Base-by-base conservation (phyloP, 2,888 invertebrate species). In the Dendrolimus pini region DNA sequence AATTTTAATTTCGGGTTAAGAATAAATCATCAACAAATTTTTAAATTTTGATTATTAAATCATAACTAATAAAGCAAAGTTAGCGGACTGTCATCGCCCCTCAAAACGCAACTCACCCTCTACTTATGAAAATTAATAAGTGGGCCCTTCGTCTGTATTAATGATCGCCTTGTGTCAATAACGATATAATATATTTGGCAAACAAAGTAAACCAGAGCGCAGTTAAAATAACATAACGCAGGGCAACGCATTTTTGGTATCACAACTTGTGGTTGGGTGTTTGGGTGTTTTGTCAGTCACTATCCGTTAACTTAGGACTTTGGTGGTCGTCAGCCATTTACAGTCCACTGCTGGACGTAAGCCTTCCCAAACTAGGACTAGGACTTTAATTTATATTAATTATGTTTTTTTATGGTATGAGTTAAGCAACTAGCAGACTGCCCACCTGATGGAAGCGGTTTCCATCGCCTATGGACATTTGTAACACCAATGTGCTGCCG, bases 71-170 rank as follows among this genome's bases (percentile, higher is more conserved):
- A 85, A 85, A 88, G 82, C 83, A 83, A 80, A 79, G 78, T 69
- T 65, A 62, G 68, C 71, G 67, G 64, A 70, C 76, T 80, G 83
- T 83, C 80, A 77, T 77, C 80, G 69, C 78, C 83, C 83, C 85
- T 79, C 77, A 72, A 75, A 70, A 72, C 78, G 68, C 62, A 65
- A 71, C 67, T 78, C 79, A 83, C 85, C 83, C 88, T 89, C 89
- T 79, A 84, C 83, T 89, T 89, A 89, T 89, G 88, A 89, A 90
- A 89, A 89, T 90, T 89, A 90, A 90, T 89, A 90, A 89, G 85
- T 83, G 84, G 80, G 86, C 83, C 84, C 86, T 84, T 78, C 82
- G 80, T 77, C 80, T 82, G 82, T 81, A 89, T 88, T 89, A 90
- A 90, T 87, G 88, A 89, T 84, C 83, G 80, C 76, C 79, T 85